Evolutionary conservation across 2,888 invertebrate species (phyloP), one percentile per base, ranked within the genome.

Genomic region (Troides aeacus): DNA sequence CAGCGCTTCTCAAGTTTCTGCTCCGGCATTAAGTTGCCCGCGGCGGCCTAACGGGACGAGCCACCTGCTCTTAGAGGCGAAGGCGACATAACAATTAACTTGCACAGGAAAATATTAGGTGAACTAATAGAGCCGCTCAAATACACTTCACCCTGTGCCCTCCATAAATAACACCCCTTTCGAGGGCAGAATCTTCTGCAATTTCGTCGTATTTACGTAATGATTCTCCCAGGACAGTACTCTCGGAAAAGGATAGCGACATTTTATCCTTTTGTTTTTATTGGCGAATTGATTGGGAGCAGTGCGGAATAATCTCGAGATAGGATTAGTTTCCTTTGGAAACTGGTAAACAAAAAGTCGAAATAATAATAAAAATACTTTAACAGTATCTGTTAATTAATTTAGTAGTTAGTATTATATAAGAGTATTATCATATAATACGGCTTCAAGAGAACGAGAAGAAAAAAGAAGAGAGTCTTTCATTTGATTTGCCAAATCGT

Each of bases 11-110:
- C 85, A 82, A 87, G 87, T 89, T 89, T 84, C 85, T 86, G 86
- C 81, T 80, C 78, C 78, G 77, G 84, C 81, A 87, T 88, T 87
- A 87, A 84, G 80, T 84, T 79, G 85, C 85, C 85, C 79, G 84
- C 83, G 82, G 86, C 82, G 81, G 81, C 84, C 85, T 89, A 90
- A 92, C 89, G 87, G 87, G 86, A 85, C 85, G 84, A 84, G 84
- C 87, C 90, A 92, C 92, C 92, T 92, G 90, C 85, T 88, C 86
- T 89, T 89, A 87, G 86, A 91, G 86, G 84, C 86, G 88, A 89
- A 91, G 86, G 84, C 86, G 88, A 89, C 89, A 88, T 91, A 90
- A 92, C 91, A 92, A 92, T 91, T 92, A 92, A 89, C 85, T 88
- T 78, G 83, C 83, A 86, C 88, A 89, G 89, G 88, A 91, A 90